A percentile compares a stretch with the other conserved stretches of the same genome.
phyloP scores from a whole-genome alignment of 37 sponge, comb jelly and placozoan species.

The Eunapius fragilis region DNA sequence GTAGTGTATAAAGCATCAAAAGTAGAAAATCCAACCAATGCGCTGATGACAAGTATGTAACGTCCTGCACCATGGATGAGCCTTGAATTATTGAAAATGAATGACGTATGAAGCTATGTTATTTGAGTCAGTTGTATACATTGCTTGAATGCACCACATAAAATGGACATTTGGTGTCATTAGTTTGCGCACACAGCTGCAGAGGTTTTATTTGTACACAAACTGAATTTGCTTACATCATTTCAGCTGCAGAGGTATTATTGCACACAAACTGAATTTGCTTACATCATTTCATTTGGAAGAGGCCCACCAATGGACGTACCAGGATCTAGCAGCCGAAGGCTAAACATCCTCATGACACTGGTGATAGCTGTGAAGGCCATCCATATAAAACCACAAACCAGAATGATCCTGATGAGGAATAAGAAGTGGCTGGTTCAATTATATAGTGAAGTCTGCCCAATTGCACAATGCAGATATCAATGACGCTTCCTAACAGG shows the following conservation, averaged over 20 bases:
- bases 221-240: no score
- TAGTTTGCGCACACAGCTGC: no score
- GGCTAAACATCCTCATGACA: conserved; percentile 48
- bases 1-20: conserved; percentile 80
- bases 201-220: not conserved
- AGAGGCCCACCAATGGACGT: conserved; percentile 17
- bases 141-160: no score
- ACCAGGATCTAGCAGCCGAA: conserved; percentile 22
- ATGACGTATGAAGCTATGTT: no score
- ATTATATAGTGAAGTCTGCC: no score
- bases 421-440: not conserved
- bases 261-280: no score
- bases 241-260: no score
- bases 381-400: conserved; percentile 54
- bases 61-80: conserved; percentile 3
- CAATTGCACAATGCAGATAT: no score
- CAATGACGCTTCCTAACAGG: no score
- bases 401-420: conserved; percentile 42
- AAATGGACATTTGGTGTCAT: no score
- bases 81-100: not conserved
- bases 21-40: conserved; percentile 54
- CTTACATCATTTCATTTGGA: no score
- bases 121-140: no score
- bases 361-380: conserved; percentile 30
- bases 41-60: conserved; percentile 38